A percentile compares a stretch with the other conserved stretches of the same genome.
Conservation (phyloP, 2,113 vertebrate species). For the Sterrhoptilus dennistouni region DNA sequence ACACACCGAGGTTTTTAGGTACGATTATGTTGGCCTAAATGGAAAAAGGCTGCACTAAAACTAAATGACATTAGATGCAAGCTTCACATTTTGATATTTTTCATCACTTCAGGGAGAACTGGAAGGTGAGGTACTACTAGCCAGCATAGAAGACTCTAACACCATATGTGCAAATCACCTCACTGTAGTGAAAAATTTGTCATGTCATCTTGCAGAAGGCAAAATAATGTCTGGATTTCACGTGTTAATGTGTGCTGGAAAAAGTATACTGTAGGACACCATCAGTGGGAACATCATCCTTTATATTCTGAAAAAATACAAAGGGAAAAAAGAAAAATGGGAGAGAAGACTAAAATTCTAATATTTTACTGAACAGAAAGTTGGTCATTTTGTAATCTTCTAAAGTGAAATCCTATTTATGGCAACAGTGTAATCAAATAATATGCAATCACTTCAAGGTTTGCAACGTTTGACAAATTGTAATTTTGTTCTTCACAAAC, state of each 20-base stretch:
- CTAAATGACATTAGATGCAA: not conserved
- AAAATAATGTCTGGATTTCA: not conserved
- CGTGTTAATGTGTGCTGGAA: not conserved
- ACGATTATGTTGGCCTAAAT: not conserved
- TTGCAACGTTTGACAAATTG: conserved; percentile 82
- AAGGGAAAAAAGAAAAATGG: not conserved
- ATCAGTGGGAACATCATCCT: not conserved
- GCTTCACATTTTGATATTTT: not conserved
- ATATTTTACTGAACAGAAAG: conserved; percentile 53
- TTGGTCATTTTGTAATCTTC: conserved; percentile 64
- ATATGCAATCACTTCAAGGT: conserved; percentile 68
- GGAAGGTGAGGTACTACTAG: not conserved
- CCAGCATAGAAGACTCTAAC: not conserved
- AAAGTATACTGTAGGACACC: not conserved
- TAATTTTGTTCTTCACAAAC: conserved; percentile 83
- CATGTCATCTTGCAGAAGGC: not conserved
- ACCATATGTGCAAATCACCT: not conserved
- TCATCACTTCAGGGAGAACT: not conserved
- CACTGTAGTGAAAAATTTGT: not conserved
- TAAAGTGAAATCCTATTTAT: conserved; percentile 69
- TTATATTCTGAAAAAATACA: conserved; percentile 3
- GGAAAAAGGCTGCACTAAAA: not conserved
- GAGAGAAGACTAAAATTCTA: not conserved
- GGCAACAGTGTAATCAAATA: conserved; percentile 67
- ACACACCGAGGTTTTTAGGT: not conserved